phyloP scores from a whole-genome alignment of 2,797 vertebrate genomes.

The Sus cebifrons region DNA sequence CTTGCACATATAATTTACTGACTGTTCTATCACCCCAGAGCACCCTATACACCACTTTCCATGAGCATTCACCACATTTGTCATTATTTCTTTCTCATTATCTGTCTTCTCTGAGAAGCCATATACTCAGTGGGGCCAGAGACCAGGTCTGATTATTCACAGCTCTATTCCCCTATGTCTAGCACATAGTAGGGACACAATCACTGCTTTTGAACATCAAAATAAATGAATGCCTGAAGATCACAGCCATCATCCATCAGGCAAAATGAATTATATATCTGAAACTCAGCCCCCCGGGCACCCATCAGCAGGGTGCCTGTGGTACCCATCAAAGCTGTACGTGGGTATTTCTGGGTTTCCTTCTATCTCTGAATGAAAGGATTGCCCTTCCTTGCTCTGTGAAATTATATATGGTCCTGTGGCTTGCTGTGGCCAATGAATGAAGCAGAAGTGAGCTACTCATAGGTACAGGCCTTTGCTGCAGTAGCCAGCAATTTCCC shows the following conservation, averaged over 20 bases:
- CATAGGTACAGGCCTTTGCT: neutral
- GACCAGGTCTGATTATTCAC: neutral
- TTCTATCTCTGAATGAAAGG: neutral
- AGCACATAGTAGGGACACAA: neutral
- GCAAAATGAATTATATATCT: slow-evolving; percentile 17
- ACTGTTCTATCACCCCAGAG: neutral
- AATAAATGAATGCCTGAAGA: neutral
- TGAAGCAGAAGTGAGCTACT: neutral
- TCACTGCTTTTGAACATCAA: slow-evolving; percentile 23
- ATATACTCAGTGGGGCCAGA: neutral
- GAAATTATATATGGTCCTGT: neutral
- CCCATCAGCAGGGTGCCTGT: neutral
- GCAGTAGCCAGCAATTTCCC: neutral
- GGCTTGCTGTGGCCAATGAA: neutral
- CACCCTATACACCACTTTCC: neutral
- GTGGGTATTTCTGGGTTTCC: neutral
- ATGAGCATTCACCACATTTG: neutral
- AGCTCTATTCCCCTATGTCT: neutral
- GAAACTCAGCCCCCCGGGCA: neutral
- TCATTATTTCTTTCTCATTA: slow-evolving; percentile 53
- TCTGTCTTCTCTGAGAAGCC: slow-evolving; percentile 3
- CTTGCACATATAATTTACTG: neutral
- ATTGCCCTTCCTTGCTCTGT: neutral
- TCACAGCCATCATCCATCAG: slow-evolving; percentile 7
- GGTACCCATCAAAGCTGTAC: neutral